Conservation (phyloP, 2,888 invertebrate genomes). For the Chironomus tentans region DNA sequence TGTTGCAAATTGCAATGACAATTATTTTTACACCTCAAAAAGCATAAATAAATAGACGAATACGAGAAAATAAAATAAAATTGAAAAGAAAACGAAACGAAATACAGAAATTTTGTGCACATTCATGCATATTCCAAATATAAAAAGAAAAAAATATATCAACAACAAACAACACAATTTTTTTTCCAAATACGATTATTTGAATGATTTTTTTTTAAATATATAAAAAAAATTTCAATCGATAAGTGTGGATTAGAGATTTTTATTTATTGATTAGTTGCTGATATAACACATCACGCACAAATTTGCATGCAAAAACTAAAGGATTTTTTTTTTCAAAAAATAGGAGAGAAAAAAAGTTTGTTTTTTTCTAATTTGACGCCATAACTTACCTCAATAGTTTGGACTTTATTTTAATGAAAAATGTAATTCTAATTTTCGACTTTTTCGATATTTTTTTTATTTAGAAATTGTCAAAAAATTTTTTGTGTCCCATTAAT, state of each 20-base stretch:
- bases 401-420: conserved; percentile 15
- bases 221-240: neutral
- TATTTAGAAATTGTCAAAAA: conserved; percentile 27
- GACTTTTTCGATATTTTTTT: conserved; percentile 1
- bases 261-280: conserved; percentile 27
- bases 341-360: conserved; percentile 20
- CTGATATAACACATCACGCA: conserved; percentile 35
- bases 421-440: conserved; percentile 26
- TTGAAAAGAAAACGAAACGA: neutral
- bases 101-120: neutral
- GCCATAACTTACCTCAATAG: conserved; percentile 21
- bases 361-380: neutral
- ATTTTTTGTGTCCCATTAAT: conserved; percentile 27
- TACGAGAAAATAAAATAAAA: neutral
- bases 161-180: conserved; percentile 45
- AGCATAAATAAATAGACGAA: neutral
- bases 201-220: neutral
- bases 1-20: too few species aligned
- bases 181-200: neutral
- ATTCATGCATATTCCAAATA: conserved; percentile 24
- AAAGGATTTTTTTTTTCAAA: conserved; percentile 36
- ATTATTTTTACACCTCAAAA: too few species aligned
- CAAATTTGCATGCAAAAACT: conserved; percentile 41
- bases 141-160: conserved; percentile 35
- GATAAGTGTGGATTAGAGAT: neutral